phyloP scores from a whole-genome alignment of 2,888 invertebrate species.

The Hemistola chrysoprasaria region DNA sequence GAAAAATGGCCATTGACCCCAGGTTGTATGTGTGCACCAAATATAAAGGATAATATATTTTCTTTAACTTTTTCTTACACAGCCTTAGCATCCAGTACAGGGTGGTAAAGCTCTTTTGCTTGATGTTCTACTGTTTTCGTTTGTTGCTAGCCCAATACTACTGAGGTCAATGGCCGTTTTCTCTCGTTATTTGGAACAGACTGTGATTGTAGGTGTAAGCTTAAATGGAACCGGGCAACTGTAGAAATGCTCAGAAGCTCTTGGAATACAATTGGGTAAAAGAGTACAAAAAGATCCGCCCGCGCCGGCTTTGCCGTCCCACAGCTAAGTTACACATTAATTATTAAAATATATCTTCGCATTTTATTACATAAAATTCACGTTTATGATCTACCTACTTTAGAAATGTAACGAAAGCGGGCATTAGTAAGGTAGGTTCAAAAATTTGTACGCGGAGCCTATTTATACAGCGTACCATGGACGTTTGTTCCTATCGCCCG shows the following conservation, averaged over 20 bases:
- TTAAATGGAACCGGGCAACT: conserved; percentile 17
- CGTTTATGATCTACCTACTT: conserved; percentile 80
- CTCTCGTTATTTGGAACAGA: no score
- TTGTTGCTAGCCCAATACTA: no score
- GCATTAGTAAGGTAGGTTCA: conserved; percentile 71
- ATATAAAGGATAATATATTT: no score
- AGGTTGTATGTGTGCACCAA: conserved; percentile 13
- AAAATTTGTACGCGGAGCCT: conserved; percentile 79
- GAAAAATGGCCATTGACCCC: no score
- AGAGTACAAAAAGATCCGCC: conserved; percentile 46
- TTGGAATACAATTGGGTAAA: conserved; percentile 23
- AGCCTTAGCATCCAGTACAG: no score
- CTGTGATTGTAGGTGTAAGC: conserved; percentile 16
- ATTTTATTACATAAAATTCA: conserved; percentile 82
- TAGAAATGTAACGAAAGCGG: conserved; percentile 79
- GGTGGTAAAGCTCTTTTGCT: no score
- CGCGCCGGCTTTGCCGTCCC: conserved; percentile 78
- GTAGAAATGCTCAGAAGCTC: conserved; percentile 18
- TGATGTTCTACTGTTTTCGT: no score
- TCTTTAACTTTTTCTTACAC: no score
- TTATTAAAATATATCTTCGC: conserved; percentile 82
- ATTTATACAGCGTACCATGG: conserved; percentile 81
- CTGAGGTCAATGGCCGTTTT: no score
- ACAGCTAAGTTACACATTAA: conserved; percentile 79
- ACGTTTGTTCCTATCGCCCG: conserved; percentile 71